Conservation (phyloP, 1,140 invertebrate genomes). For the Dendroctonus valens region DNA sequence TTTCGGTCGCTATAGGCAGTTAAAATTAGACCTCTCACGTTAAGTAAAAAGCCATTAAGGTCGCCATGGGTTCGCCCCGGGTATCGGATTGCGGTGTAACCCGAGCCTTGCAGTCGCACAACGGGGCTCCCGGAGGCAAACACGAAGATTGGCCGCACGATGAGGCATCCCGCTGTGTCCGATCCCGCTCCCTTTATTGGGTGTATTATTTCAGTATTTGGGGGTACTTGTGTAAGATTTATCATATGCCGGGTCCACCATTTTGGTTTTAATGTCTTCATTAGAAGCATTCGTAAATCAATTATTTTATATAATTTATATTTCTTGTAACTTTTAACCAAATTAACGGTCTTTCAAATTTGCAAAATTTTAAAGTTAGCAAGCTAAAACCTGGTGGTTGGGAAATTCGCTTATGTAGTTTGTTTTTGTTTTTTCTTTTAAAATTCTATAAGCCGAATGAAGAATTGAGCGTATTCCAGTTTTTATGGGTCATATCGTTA, state of each 20-base stretch:
- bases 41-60: constrained; percentile 34
- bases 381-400: too few relatives aligned
- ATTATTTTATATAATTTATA: too few relatives aligned
- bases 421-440: too few relatives aligned
- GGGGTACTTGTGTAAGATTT: background rate
- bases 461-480: too few relatives aligned
- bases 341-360: too few relatives aligned
- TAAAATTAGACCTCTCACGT: constrained; percentile 33
- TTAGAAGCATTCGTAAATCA: too few relatives aligned
- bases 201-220: constrained; percentile 12
- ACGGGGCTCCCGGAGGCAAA: constrained; percentile 15
- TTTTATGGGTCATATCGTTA: too few relatives aligned
- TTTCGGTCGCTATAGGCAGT: constrained; percentile 16
- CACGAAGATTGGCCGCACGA: constrained; percentile 21
- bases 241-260: constrained; percentile 1
- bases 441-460: too few relatives aligned
- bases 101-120: constrained; percentile 18
- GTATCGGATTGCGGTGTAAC: constrained; percentile 23
- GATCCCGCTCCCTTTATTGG: constrained; percentile 9
- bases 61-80: constrained; percentile 26
- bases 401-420: too few relatives aligned
- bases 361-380: too few relatives aligned
- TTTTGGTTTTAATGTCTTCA: background rate
- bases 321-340: too few relatives aligned
- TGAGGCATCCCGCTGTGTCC: constrained; percentile 16